Evolutionary conservation across 2,888 invertebrate genomes (phyloP), one percentile per base, ranked within the genome.

Genomic region (Heterodera filipjevi): DNA sequence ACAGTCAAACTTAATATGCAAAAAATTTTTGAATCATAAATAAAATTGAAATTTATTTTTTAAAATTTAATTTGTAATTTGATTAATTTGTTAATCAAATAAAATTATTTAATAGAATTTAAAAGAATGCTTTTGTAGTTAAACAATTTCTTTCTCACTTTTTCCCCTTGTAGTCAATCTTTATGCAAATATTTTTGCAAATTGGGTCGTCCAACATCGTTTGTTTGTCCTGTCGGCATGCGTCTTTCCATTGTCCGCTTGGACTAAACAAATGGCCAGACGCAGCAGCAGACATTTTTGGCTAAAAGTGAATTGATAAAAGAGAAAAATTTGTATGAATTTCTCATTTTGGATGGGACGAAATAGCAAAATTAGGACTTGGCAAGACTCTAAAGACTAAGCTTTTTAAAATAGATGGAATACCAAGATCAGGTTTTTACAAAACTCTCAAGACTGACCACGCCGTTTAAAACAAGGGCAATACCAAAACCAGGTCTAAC

Each of bases 161-260:
- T n/a, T 71, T 71, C 33, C 68, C 68, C 19, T 68, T 68, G 68
- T 68, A 68, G 16, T 68, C 68, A 22, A 68, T 32, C 33, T 68
- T 68, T 3, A 68, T 27, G 68, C 68, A 68, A 22, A 68, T 68
- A 19, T 39, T 32, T 22, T 72, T 72, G 53, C 72, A 72, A 30
- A 72, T 44, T 12, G 72, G 72, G 53, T 72, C 72, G 53, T 72
- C 53, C 46, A 72, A 39, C 44, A 72, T 35, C 12, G 6, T 14
- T 19, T 39, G 72, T 44, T 49, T 49, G 66, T 75, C 75, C 8
- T 14, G 10, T 10, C 39, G 49, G 53, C 53, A 49, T 3, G 72
- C 32, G 16, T 44, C 30, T 32, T 49, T 49, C 72, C 72, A 72
- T 19, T 72, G 72, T 12, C 46, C 72, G 32, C 19, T 19, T 10